A percentile compares a stretch with the other conserved stretches of the same genome.
These are phyloP conservation scores for Bembecia ichneumoniformis DNA, from an alignment of 2,888 invertebrate species.

Conservation along the genomic window DNA sequence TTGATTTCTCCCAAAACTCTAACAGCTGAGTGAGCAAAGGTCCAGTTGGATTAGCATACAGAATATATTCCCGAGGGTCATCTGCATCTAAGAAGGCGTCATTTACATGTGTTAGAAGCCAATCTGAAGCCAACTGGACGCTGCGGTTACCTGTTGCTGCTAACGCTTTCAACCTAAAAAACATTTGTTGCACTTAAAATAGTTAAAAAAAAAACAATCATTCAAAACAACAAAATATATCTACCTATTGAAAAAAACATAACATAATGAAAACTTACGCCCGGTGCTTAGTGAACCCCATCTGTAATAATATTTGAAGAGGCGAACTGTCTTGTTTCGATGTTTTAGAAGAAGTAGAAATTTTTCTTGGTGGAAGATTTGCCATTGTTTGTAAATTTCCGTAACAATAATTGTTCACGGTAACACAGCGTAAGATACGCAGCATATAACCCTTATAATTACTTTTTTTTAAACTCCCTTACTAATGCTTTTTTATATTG, in stretches of 20 bases:
- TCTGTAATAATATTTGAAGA: constrained; percentile 85
- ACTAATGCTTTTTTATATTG: too few relatives aligned
- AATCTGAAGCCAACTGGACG: constrained; percentile 90
- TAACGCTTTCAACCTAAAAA: constrained; percentile 85
- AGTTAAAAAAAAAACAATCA: neutral
- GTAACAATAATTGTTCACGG: neutral
- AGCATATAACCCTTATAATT: constrained; percentile 26
- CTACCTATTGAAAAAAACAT: neutral
- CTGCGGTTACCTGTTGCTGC: constrained; percentile 92
- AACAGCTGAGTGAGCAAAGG: constrained; percentile 79
- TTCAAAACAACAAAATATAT: neutral
- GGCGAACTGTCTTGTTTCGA: constrained; percentile 83
- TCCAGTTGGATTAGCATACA: constrained; percentile 90
- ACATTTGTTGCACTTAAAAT: constrained; percentile 4
- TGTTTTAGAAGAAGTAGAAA: constrained; percentile 79
- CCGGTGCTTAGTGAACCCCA: constrained; percentile 90
- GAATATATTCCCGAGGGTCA: constrained; percentile 85
- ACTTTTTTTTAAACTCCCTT: too few relatives aligned
- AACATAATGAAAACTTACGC: constrained; percentile 76
- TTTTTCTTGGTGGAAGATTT: constrained; percentile 83
- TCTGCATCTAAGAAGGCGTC: constrained; percentile 85
- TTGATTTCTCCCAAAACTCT: constrained; percentile 85
- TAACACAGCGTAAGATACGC: constrained; percentile 22
- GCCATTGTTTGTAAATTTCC: constrained; percentile 68
- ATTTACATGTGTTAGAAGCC: constrained; percentile 91